phyloP scores from a whole-genome alignment of 2,888 invertebrate genomes.

The Enoplolaimus lenunculus region DNA sequence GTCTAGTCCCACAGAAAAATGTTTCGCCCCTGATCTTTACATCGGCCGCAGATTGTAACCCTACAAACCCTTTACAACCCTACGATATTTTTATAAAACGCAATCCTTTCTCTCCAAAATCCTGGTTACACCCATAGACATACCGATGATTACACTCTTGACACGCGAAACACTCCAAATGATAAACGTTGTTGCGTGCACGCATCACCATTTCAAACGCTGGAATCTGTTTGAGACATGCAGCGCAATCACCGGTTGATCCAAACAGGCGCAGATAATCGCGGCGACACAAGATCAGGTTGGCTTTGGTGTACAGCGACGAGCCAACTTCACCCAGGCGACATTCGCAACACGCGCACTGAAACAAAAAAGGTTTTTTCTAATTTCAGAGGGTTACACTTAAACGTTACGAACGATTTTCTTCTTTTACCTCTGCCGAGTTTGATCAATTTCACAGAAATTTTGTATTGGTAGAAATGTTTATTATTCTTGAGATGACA shows the following conservation, averaged over 20 bases:
- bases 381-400: too few species aligned
- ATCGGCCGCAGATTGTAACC: too few species aligned
- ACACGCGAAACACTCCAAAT: slow-evolving; percentile 83
- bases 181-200: slow-evolving; percentile 77
- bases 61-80: too few species aligned
- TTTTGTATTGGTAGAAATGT: too few species aligned
- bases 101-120: slow-evolving; percentile 11
- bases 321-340: slow-evolving; percentile 81
- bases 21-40: too few species aligned
- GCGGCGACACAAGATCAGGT: slow-evolving; percentile 67
- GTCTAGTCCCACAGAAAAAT: too few species aligned
- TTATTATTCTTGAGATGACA: too few species aligned
- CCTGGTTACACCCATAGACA: not conserved
- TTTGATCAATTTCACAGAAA: too few species aligned
- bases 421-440: too few species aligned
- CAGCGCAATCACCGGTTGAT: slow-evolving; percentile 73
- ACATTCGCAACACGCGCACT: slow-evolving; percentile 76
- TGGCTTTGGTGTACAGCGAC: slow-evolving; percentile 73
- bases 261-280: slow-evolving; percentile 84
- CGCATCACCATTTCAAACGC: slow-evolving; percentile 92
- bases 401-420: too few species aligned
- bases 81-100: too few species aligned
- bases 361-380: slow-evolving; percentile 3
- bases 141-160: slow-evolving; percentile 86
- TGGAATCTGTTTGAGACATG: slow-evolving; percentile 78